Evolutionary conservation across 2,113 vertebrate genomes (phyloP).

Genomic region (Bucco capensis): DNA sequence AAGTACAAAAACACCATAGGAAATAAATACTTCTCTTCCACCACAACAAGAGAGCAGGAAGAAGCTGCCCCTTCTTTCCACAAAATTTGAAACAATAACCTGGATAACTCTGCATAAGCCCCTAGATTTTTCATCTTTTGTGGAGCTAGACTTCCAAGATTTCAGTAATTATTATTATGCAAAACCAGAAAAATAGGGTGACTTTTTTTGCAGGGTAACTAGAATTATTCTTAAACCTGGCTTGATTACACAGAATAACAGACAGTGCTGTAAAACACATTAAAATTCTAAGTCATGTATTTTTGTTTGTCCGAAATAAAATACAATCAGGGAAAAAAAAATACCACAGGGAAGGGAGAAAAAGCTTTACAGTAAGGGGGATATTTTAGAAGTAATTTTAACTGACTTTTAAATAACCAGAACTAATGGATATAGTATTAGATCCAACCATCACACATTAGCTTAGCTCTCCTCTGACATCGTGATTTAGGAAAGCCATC

Average conservation of each 20-base stretch:
- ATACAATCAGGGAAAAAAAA: not conserved
- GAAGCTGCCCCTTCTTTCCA: not conserved
- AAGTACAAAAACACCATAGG: not conserved
- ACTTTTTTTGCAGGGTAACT: not conserved
- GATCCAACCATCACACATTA: not conserved
- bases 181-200: not conserved
- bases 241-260: not conserved
- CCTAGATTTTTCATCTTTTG: not conserved
- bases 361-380: not conserved
- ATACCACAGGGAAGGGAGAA: not conserved
- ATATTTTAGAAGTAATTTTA: not conserved
- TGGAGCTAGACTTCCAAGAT: not conserved
- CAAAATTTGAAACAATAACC: not conserved
- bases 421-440: not conserved
- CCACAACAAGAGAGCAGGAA: not conserved
- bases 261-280: not conserved
- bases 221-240: not conserved
- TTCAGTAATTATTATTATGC: not conserved
- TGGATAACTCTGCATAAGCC: not conserved
- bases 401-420: conserved; percentile 3
- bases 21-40: not conserved
- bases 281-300: not conserved
- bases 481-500: not conserved
- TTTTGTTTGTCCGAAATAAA: not conserved
- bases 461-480: not conserved